phyloP scores from a whole-genome alignment of 1,140 invertebrate species.

The Brachionus manjavacas region DNA sequence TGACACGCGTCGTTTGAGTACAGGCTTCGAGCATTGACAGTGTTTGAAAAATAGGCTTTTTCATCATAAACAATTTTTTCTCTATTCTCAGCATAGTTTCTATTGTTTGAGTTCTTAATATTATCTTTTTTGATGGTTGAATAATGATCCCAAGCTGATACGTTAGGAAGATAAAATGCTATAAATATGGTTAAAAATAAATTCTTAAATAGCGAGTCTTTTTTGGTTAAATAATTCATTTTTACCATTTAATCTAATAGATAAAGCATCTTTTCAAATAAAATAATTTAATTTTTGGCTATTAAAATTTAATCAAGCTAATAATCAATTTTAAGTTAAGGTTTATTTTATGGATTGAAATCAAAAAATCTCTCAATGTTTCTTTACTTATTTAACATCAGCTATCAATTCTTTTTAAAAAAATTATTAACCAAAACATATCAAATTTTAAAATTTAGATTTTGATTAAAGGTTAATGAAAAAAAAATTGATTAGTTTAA shows the following conservation, averaged over 20 bases:
- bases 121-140: background rate
- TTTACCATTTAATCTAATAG: background rate
- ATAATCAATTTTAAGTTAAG: too few species aligned
- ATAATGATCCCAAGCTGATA: background rate
- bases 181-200: background rate
- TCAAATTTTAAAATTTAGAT: too few species aligned
- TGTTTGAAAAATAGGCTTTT: background rate
- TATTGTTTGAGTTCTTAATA: background rate
- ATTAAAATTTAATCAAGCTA: background rate
- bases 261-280: background rate
- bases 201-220: background rate
- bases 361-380: too few species aligned
- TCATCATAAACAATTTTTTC: constrained; percentile 21
- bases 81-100: background rate
- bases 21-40: background rate
- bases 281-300: background rate
- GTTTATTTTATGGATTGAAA: too few species aligned
- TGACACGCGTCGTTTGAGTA: constrained; percentile 33
- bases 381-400: too few species aligned
- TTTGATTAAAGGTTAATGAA: too few species aligned
- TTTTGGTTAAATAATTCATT: background rate
- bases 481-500: too few species aligned
- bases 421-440: too few species aligned
- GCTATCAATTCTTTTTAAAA: too few species aligned
- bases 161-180: background rate